Base-by-base conservation (phyloP, 2,113 vertebrate species). In the Oreochromis tanganicae region DNA sequence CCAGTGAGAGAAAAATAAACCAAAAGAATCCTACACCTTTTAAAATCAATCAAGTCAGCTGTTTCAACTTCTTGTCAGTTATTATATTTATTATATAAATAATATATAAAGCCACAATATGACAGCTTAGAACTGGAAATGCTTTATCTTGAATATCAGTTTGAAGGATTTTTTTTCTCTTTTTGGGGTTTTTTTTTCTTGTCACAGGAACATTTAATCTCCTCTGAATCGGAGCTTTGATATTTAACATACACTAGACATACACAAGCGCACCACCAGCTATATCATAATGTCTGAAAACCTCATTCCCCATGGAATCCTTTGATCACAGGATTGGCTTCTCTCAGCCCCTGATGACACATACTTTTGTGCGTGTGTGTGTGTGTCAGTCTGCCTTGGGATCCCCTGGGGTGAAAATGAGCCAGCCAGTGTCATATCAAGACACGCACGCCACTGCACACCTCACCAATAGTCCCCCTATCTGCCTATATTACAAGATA, bases 301-400 rank as follows among this genome's bases (percentile, higher is more conserved):
- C 17, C 88, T 16, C 81, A 73, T 90, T 91, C 63, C 50, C 55
- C 2, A 32, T 82, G 54, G 61, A 82, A 92, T 91, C 85, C 81
- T 96, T 95, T 96, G 93, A 95, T 96, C 93, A 93, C 54, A 83
- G 71, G 87, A 94, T 75, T 93, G 89, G 61, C 80, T 85, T 84
- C 83, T 87, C 87, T 91, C 73, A 66, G 85, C 85, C 80, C 86
- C 85, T 80, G 59, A 87, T 94, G 93, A 93, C 91, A 88, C 84
- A 80, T 89, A 85, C 38, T 36, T 81, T 16, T 79, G 50, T 71
- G 66, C 32, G 13, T 29, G 57, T 50, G 46, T 80, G 55, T 52
- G 54, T 79, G 80, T 86, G 4, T 78, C 27, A 43, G 59, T 89
- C 84, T 93, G 68, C 38, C 80, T 84, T 41, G 27, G 8, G 46